A percentile compares a stretch with the other conserved stretches of the same genome.
These are phyloP conservation scores for Drosophila mulleri DNA, from an alignment of 2,888 invertebrate species.

Conservation along the genomic window DNA sequence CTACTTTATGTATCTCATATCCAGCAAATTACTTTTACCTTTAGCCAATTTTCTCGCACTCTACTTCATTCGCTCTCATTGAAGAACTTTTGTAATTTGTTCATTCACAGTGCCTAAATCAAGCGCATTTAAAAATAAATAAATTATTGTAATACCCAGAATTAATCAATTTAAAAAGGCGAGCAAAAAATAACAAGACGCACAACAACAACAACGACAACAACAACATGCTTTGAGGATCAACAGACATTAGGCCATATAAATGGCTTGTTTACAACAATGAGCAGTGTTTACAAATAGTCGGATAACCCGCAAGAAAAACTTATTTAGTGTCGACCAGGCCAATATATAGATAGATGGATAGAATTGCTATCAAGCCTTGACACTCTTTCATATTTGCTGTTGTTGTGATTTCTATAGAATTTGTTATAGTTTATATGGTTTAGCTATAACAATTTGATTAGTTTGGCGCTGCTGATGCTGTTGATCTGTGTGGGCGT, in stretches of 20 bases:
- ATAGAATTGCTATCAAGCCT: conserved; percentile 67
- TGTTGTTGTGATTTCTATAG: conserved; percentile 28
- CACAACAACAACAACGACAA: conserved; percentile 1
- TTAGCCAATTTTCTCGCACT: neutral
- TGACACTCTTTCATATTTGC: conserved; percentile 66
- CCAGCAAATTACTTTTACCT: neutral
- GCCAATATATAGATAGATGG: conserved; percentile 21
- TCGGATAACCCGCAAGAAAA: conserved; percentile 52
- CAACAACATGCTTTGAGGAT: conserved; percentile 18
- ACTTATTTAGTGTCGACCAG: conserved; percentile 51
- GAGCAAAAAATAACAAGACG: conserved; percentile 19
- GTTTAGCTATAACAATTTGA: conserved; percentile 40
- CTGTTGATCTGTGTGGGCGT: conserved; percentile 32
- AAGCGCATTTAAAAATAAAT: conserved; percentile 69
- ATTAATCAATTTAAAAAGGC: conserved; percentile 65
- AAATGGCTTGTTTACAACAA: conserved; percentile 73
- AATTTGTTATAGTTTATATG: conserved; percentile 25
- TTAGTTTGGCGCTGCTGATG: conserved; percentile 7
- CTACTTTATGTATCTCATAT: neutral
- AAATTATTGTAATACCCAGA: conserved; percentile 70
- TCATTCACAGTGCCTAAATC: conserved; percentile 9
- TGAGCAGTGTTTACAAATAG: conserved; percentile 73
- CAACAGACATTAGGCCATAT: conserved; percentile 47
- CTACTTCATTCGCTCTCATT: neutral
- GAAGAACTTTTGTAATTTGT: conserved; percentile 2